Evolutionary conservation across 2,113 vertebrate species (phyloP).

Genomic region (Gymnarchus niloticus): DNA sequence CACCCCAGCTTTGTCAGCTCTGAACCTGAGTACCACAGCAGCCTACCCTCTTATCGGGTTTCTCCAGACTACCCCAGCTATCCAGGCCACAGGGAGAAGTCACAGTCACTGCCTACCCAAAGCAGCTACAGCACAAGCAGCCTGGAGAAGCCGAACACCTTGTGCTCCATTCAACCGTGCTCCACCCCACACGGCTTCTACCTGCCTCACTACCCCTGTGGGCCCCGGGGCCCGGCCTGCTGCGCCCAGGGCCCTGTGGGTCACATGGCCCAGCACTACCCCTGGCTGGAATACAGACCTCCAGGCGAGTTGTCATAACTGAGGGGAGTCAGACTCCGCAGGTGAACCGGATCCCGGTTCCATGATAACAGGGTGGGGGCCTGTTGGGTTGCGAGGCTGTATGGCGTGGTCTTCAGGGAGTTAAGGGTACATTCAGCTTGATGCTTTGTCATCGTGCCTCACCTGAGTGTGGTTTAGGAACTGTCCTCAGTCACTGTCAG

Average conservation of each 20-base stretch:
- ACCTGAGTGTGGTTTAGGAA: too few species aligned
- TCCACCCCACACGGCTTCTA: conserved; percentile 42
- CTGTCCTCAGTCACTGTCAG: too few species aligned
- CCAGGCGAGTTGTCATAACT: conserved; percentile 49
- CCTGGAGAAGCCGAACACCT: conserved; percentile 62
- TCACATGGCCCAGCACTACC: conserved; percentile 22
- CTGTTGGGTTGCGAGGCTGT: neutral
- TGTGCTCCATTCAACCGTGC: conserved; percentile 56
- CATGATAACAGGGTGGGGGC: neutral
- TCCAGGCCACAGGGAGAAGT: conserved; percentile 38
- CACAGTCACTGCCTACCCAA: conserved; percentile 36
- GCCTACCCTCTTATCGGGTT: conserved; percentile 42
- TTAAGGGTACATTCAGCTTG: neutral
- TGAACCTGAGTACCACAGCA: conserved; percentile 40
- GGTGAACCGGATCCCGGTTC: neutral
- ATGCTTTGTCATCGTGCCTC: too few species aligned
- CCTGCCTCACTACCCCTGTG: conserved; percentile 44
- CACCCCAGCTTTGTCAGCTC: conserved; percentile 46
- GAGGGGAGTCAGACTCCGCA: neutral
- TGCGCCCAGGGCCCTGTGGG: conserved; percentile 46
- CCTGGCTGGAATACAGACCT: conserved; percentile 32
- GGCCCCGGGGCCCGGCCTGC: conserved; percentile 45
- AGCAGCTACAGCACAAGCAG: conserved; percentile 38
- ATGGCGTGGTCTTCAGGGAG: neutral
- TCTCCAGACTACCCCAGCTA: conserved; percentile 41